Conservation (phyloP, 1,140 invertebrate genomes). For the Cyphomyrmex costatus region DNA sequence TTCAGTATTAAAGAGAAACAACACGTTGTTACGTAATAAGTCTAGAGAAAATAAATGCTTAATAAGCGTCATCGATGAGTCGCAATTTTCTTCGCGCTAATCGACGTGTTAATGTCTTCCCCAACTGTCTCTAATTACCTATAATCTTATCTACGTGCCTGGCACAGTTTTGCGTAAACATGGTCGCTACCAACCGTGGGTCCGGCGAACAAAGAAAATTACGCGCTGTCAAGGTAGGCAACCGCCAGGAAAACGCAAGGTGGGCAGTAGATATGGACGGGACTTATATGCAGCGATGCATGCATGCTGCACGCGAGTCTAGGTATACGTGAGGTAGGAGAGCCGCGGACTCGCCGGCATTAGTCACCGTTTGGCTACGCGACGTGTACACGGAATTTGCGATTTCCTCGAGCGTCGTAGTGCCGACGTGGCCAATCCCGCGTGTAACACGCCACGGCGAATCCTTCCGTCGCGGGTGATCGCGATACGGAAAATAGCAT, state of each 20-base stretch:
- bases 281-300: conserved; percentile 67
- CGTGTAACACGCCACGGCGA: conserved; percentile 16
- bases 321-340: conserved; percentile 57
- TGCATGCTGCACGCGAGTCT: conserved; percentile 49
- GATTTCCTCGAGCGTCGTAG: conserved; percentile 29
- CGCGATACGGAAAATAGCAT: background rate
- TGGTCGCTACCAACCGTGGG: conserved; percentile 48
- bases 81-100: background rate
- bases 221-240: conserved; percentile 23
- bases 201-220: conserved; percentile 69
- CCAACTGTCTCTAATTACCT: background rate
- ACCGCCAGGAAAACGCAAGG: conserved; percentile 55
- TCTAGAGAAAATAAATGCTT: background rate
- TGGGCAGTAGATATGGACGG: conserved; percentile 68
- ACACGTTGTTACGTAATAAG: background rate
- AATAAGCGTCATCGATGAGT: background rate
- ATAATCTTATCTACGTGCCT: conserved; percentile 33
- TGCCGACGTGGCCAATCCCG: conserved; percentile 51
- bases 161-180: conserved; percentile 60
- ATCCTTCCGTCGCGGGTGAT: conserved; percentile 38
- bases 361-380: conserved; percentile 76
- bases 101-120: background rate
- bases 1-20: background rate
- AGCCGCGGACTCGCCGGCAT: conserved; percentile 63
- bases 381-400: conserved; percentile 65